Base-by-base conservation (phyloP, 2,797 vertebrate genomes). In the Anniella stebbinsi region DNA sequence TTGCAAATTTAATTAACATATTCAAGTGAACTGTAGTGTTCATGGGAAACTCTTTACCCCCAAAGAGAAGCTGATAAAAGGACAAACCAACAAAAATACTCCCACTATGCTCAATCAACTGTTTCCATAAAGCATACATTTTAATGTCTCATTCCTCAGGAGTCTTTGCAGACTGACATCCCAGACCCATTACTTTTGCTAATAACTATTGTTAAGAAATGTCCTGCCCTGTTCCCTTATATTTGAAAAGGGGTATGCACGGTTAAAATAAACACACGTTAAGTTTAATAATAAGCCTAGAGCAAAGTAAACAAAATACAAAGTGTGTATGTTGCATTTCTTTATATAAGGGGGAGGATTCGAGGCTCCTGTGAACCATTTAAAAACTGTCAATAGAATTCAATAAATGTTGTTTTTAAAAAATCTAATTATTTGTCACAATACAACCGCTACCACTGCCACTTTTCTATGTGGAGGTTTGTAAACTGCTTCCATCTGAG, bases 401-500 rank as follows among this genome's bases (percentile, higher is more conserved):
- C 96, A 97, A 96, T 97, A 97, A 97, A 96, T 91, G 93, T 92
- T 97, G 93, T 96, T 97, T 95, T 92, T 95, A 95, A 96, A 96
- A 96, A 93, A 0, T 83, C 94, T 96, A 97, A 98, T 97, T 97
- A 97, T 97, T 97, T 97, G 92, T 97, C 96, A 97, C 96, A 97
- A 97, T 97, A 97, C 88, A 96, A 94, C 93, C 95, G 94, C 92
- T 95, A 97, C 95, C 94, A 93, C 90, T 95, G 94, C 96, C 95
- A 97, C 95, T 96, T 96, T 87, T 94, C 92, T 93, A 95, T 96
- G 96, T 95, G 96, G 96, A 96, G 96, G 95, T 97, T 97, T 97
- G 97, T 97, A 97, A 97, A 97, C 96, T 96, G 95, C 95, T 97
- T 97, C 95, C 95, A 97, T 97, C 96, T 95, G 95, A 97, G 95